phyloP scores from a whole-genome alignment of 2,888 invertebrate species.

The Napeogenes sylphis region DNA sequence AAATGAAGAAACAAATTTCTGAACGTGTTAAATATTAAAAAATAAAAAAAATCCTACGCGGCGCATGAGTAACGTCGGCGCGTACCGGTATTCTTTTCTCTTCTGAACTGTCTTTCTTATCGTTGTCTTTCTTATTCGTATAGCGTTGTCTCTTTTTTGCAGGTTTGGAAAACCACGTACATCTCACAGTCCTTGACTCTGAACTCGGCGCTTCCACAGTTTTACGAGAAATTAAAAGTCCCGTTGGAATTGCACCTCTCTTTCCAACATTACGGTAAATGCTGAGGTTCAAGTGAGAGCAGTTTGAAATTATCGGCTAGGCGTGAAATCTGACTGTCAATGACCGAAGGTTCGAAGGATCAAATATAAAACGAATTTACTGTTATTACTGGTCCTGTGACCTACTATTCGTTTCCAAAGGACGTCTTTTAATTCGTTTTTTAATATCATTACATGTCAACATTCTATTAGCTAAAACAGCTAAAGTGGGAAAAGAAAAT shows the following conservation, averaged over 20 bases:
- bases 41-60: conserved; percentile 40
- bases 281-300: conserved; percentile 42
- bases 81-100: conserved; percentile 48
- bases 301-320: conserved; percentile 49
- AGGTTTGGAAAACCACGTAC: conserved; percentile 41
- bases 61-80: conserved; percentile 52
- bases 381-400: conserved; percentile 55
- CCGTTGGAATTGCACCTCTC: conserved; percentile 58
- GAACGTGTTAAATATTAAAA: conserved; percentile 8
- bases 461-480: no score
- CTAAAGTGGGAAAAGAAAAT: no score
- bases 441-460: no score
- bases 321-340: conserved; percentile 65
- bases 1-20: no score
- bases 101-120: conserved; percentile 43
- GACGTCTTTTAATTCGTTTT: neutral
- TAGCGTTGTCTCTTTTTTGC: conserved; percentile 41
- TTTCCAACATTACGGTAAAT: conserved; percentile 30
- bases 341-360: conserved; percentile 68
- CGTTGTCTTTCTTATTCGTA: conserved; percentile 42
- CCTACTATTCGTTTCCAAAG: conserved; percentile 29
- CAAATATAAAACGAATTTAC: conserved; percentile 58
- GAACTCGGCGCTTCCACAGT: conserved; percentile 48
- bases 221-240: conserved; percentile 56
- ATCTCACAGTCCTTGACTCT: conserved; percentile 66